Percentiles rank a stretch among this genome's conserved stretches.
Conservation (phyloP, 2,888 invertebrate genomes). For the Scaeva pyrastri region DNA sequence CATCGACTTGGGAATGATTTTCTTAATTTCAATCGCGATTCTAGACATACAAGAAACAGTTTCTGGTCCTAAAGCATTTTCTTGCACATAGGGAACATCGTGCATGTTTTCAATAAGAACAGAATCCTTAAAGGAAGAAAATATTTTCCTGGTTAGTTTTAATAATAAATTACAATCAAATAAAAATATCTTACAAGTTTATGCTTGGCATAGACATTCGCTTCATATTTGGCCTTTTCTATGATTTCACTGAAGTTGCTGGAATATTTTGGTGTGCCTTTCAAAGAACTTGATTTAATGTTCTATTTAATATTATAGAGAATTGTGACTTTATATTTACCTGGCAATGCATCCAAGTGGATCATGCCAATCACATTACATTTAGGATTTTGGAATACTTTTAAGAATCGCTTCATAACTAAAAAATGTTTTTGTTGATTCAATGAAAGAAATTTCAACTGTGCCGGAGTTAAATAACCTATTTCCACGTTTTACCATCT, state of each 20-base stretch:
- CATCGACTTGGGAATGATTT: slow-evolving; percentile 84
- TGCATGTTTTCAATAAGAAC: slow-evolving; percentile 92
- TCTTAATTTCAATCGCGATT: slow-evolving; percentile 86
- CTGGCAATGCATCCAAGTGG: slow-evolving; percentile 88
- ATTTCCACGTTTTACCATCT: not conserved
- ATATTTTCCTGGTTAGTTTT: not conserved
- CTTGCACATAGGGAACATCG: slow-evolving; percentile 89
- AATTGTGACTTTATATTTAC: slow-evolving; percentile 82
- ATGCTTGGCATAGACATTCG: slow-evolving; percentile 86
- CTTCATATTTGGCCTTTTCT: slow-evolving; percentile 86
- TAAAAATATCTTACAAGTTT: slow-evolving; percentile 86
- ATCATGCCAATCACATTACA: slow-evolving; percentile 89
- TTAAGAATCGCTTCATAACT: slow-evolving; percentile 83
- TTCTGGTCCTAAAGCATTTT: slow-evolving; percentile 87
- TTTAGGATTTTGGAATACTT: slow-evolving; percentile 83
- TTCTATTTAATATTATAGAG: not conserved
- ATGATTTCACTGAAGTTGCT: slow-evolving; percentile 85
- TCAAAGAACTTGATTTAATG: not conserved
- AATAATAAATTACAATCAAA: not conserved
- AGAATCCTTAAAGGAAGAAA: slow-evolving; percentile 85
- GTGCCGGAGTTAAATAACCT: not conserved
- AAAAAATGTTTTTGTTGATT: not conserved
- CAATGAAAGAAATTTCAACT: not conserved
- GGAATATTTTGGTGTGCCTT: slow-evolving; percentile 86
- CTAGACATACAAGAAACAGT: slow-evolving; percentile 88